phyloP scores from a whole-genome alignment of 2,888 invertebrate genomes.

The Aspidapion aeneum region DNA sequence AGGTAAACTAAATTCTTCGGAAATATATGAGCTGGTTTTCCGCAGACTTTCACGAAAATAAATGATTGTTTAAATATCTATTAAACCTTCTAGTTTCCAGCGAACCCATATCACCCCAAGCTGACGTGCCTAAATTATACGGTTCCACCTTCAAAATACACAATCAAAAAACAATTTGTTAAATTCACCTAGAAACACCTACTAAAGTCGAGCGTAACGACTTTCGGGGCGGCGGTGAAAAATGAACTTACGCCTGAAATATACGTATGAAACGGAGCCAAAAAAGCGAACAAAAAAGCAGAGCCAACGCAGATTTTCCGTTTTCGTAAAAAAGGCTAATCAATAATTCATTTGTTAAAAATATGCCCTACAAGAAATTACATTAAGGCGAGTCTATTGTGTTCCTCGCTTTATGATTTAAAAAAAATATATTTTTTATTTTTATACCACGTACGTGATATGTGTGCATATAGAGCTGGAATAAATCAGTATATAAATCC shows the following conservation, averaged over 20 bases:
- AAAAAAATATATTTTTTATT: no score
- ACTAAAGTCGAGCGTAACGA: neutral
- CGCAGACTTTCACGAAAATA: neutral
- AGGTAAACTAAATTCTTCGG: neutral
- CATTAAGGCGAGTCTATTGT: no score
- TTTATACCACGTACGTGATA: no score
- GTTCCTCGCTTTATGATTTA: no score
- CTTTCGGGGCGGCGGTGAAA: neutral
- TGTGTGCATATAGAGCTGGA: no score
- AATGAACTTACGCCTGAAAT: neutral
- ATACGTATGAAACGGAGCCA: neutral
- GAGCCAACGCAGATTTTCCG: neutral
- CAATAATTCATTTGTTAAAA: no score
- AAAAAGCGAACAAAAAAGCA: neutral
- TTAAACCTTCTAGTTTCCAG: neutral
- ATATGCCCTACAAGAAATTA: no score
- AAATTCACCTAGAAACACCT: neutral
- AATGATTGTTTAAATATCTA: slow-evolving; percentile 1
- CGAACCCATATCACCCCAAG: neutral
- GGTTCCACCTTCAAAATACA: slow-evolving; percentile 1
- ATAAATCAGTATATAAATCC: no score
- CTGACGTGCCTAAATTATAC: slow-evolving; percentile 4
- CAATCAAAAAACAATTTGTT: slow-evolving; percentile 5
- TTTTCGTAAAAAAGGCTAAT: no score
- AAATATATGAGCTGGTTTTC: neutral